phyloP scores from a whole-genome alignment of 2,113 vertebrate genomes.

The Cryptomyrus ogoouensis region DNA sequence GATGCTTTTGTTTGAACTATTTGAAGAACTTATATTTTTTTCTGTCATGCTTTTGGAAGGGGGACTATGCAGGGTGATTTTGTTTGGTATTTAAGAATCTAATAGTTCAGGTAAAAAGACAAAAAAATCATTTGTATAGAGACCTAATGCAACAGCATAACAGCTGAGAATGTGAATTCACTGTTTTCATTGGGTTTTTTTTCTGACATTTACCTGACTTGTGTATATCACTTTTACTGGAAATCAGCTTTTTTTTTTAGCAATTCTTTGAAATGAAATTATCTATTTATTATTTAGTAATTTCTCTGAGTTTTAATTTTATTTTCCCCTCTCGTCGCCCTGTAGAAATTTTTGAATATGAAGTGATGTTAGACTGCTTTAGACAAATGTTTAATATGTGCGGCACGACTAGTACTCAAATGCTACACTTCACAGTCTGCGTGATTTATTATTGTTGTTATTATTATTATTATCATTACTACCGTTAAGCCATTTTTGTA shows the following conservation, averaged over 20 bases:
- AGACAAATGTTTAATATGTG: slow-evolving; percentile 7
- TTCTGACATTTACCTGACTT: background rate
- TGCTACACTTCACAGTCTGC: background rate
- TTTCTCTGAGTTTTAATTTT: background rate
- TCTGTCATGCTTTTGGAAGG: background rate
- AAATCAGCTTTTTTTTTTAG: background rate
- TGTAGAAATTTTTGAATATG: background rate
- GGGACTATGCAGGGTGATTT: background rate
- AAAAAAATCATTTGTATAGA: background rate
- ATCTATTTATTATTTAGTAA: slow-evolving; percentile 16
- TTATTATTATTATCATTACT: background rate
- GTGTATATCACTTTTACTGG: background rate
- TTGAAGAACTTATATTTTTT: background rate
- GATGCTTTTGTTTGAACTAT: slow-evolving; percentile 1
- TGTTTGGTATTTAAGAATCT: slow-evolving; percentile 18
- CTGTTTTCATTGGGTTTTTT: background rate
- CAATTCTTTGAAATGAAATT: slow-evolving; percentile 12
- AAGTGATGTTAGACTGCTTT: slow-evolving; percentile 12
- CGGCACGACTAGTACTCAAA: background rate
- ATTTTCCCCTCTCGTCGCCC: background rate
- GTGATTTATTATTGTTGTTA: background rate
- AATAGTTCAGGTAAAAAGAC: slow-evolving; percentile 11
- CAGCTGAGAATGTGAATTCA: background rate
- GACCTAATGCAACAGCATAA: background rate
- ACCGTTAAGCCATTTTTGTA: background rate